A percentile compares a stretch with the other conserved stretches of the same genome.
These are phyloP conservation scores for Meles meles DNA, from an alignment of 2,113 vertebrate species.

Conservation along the genomic window DNA sequence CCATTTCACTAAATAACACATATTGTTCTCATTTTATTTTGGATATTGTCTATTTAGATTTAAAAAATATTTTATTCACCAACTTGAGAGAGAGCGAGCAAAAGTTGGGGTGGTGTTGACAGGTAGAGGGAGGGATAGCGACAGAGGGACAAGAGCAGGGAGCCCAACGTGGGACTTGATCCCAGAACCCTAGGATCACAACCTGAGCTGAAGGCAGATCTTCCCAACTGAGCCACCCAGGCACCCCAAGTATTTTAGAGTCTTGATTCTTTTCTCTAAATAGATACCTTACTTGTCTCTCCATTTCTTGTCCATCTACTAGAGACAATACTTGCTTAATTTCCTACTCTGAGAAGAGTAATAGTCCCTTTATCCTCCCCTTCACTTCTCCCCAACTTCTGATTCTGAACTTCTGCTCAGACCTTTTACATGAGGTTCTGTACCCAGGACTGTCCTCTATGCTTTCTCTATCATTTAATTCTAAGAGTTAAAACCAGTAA, in stretches of 20 bases:
- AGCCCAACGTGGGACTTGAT: neutral
- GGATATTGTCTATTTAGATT: neutral
- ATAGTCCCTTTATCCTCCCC: neutral
- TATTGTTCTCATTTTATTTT: neutral
- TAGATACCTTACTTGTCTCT: neutral
- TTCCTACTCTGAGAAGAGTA: neutral
- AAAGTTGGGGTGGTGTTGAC: neutral
- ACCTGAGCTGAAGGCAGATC: neutral
- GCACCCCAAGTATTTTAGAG: neutral
- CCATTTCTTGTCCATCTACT: neutral
- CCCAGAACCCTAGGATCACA: neutral
- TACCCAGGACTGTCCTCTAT: neutral
- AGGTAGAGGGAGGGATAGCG: neutral
- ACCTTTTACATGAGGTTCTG: neutral
- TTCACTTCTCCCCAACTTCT: neutral
- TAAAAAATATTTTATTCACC: neutral
- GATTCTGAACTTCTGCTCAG: neutral
- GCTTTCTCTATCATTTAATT: neutral
- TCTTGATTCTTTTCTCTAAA: neutral
- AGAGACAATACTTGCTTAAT: neutral
- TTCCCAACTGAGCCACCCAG: neutral
- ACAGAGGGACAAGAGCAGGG: neutral
- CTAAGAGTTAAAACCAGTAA: neutral
- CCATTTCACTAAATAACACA: neutral
- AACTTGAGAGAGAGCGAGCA: neutral